Evolutionary conservation across 2,888 invertebrate genomes (phyloP), one percentile per base, ranked within the genome.

Genomic region (Entomobrya proxima): DNA sequence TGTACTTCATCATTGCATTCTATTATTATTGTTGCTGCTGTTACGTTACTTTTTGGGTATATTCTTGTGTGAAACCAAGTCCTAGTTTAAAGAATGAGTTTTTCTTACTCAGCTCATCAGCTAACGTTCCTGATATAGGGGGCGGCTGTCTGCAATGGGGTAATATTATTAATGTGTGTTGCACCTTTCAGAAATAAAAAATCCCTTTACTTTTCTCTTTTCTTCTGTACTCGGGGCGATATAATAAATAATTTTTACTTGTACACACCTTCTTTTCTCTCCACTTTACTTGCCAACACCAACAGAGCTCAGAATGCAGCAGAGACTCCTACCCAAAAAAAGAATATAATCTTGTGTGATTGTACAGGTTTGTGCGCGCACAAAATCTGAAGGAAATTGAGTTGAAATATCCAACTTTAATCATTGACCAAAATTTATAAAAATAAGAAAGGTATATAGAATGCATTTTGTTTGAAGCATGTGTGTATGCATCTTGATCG

Each of bases 161-260:
- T 52, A 75, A 61, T 67, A 75, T 64, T 75, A 83, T 79, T 86
- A 78, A 82, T 83, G 83, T 55, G 52, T 75, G 74, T 83, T 86
- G 74, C 86, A 78, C 78, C 82, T 86, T 78, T 86, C 85, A 85
- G 52, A 78, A 77, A 67, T 37, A 81, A n/a, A n/a, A n/a, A n/a
- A 64, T 61, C 74, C 69, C 52, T 67, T 76, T 79, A 67, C 76
- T 85, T 85, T 83, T 79, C 74, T 76, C 82, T 77, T 77, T 79
- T 86, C 64, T 79, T 86, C 64, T 75, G 44, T 69, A 86, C 86
- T 86, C 75, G 82, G 86, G 86, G 86, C 86, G 78, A 86, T 86
- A 76, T 58, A 86, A 86, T 86, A 86, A 86, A 86, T 86, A 86
- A 86, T 86, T 86, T 83, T 82, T 82, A 83, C 86, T 86, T 37